phyloP scores from a whole-genome alignment of 1,140 invertebrate species.

The Metopolophium dirhodum region DNA sequence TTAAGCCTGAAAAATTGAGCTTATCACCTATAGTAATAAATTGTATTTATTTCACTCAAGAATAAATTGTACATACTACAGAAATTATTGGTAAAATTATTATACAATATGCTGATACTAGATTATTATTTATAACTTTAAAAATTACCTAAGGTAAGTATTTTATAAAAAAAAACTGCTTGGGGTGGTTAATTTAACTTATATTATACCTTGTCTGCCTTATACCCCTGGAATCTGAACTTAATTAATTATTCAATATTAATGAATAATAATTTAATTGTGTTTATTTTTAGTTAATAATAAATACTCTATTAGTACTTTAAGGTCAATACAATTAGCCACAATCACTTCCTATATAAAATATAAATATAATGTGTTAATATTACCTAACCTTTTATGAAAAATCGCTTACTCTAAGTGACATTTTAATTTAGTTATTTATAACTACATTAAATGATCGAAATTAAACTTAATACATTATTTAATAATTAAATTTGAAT shows the following conservation, averaged over 20 bases:
- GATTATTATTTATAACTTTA: not conserved
- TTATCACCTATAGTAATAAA: not conserved
- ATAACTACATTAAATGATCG: not conserved
- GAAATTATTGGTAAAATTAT: not conserved
- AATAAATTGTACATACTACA: not conserved
- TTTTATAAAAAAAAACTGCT: not conserved
- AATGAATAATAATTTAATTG: not conserved
- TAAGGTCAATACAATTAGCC: not conserved
- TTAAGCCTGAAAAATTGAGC: not conserved
- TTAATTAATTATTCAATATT: not conserved
- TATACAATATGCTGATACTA: not conserved
- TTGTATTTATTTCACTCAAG: not conserved
- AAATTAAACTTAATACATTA: not conserved
- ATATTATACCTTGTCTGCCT: not conserved
- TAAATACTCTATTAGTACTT: not conserved
- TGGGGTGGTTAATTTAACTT: not conserved
- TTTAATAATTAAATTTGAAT: not conserved
- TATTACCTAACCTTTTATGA: not conserved
- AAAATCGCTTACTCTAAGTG: not conserved
- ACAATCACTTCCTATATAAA: not conserved
- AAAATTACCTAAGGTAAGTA: too few species aligned
- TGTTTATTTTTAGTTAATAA: not conserved
- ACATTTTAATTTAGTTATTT: not conserved
- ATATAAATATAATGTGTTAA: not conserved
- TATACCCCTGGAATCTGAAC: not conserved